These are phyloP conservation scores for Gryllus bimaculatus DNA, from an alignment of 1,140 invertebrate species.

Conservation along the genomic window DNA sequence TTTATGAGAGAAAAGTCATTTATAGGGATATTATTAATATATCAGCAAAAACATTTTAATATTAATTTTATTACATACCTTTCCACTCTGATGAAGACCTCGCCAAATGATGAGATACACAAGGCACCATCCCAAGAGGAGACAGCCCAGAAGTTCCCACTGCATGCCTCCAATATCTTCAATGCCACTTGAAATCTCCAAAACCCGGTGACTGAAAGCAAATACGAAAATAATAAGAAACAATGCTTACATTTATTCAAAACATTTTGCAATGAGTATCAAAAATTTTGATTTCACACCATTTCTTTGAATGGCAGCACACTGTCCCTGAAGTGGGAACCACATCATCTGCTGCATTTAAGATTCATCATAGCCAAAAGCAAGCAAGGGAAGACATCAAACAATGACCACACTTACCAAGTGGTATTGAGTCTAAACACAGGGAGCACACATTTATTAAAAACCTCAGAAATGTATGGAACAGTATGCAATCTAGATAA, in stretches of 20 bases:
- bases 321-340: neutral
- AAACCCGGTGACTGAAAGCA: constrained; percentile 39
- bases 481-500: neutral
- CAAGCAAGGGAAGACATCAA: neutral
- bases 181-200: constrained; percentile 47
- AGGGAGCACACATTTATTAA: neutral
- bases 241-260: neutral
- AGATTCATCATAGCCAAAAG: neutral
- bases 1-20: no score
- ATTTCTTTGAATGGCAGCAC: no score
- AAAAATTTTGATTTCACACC: no score
- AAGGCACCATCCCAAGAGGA: constrained; percentile 59
- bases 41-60: neutral
- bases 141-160: constrained; percentile 56
- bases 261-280: no score
- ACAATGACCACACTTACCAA: neutral
- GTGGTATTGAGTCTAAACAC: neutral
- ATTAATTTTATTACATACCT: constrained; percentile 36
- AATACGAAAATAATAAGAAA: constrained; percentile 8
- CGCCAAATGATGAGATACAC: constrained; percentile 59
- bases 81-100: constrained; percentile 65
- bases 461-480: neutral
- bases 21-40: no score
- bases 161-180: constrained; percentile 55
- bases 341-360: neutral